Conservation (phyloP, 2,113 vertebrate genomes). For the Oncorhynchus masou region DNA sequence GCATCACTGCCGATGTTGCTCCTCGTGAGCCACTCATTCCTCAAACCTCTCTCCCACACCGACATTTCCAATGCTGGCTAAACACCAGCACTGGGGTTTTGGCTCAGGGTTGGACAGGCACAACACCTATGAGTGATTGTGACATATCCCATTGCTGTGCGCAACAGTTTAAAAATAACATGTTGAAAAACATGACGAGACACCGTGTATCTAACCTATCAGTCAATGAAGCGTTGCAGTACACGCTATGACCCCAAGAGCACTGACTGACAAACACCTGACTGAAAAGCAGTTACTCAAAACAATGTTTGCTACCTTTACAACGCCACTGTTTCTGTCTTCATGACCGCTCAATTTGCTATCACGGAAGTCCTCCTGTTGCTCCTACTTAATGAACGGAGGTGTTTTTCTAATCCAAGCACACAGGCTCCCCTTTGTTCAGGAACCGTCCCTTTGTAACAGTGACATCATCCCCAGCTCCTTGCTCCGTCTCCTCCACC, state of each 20-base stretch:
- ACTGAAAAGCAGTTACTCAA: not conserved
- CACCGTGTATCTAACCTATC: constrained; percentile 19
- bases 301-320: not conserved
- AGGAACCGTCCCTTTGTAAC: constrained; percentile 24
- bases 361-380: constrained; percentile 19
- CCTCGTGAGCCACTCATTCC: constrained; percentile 60
- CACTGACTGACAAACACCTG: constrained; percentile 1
- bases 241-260: not conserved
- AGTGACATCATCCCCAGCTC: constrained; percentile 42
- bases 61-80: not conserved
- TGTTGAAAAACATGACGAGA: constrained; percentile 46
- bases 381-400: constrained; percentile 20
- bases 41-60: constrained; percentile 58
- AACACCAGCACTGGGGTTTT: constrained; percentile 37
- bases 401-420: constrained; percentile 30
- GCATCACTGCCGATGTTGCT: constrained; percentile 58
- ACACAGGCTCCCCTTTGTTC: constrained; percentile 39
- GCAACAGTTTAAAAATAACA: constrained; percentile 32
- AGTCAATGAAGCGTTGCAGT: not conserved
- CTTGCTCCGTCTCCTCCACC: not conserved
- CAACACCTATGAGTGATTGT: constrained; percentile 38
- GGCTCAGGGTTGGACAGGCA: constrained; percentile 61
- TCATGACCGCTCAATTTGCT: constrained; percentile 32
- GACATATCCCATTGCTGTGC: constrained; percentile 60
- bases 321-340: not conserved